Percentiles rank a stretch among this genome's conserved stretches.
Evolutionary conservation across 2,888 invertebrate species (phyloP).

Genomic region (Drosophila melanosoma): DNA sequence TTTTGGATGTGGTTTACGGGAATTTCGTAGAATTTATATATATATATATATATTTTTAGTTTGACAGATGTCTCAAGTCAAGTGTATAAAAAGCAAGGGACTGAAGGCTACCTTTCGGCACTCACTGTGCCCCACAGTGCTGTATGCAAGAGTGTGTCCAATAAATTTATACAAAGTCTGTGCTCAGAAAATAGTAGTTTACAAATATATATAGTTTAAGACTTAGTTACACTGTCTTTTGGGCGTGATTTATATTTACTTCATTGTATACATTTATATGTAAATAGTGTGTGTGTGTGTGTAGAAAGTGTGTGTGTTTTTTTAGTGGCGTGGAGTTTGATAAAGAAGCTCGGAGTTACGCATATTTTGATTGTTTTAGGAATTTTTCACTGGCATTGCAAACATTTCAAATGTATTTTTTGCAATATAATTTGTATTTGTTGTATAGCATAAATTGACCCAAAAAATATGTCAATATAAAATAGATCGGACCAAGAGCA

Average conservation of each 20-base stretch:
- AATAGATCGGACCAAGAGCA: slow-evolving; percentile 1
- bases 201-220: slow-evolving; percentile 68
- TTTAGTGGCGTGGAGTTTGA: slow-evolving; percentile 20
- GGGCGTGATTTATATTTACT: slow-evolving; percentile 65
- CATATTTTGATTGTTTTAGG: slow-evolving; percentile 75
- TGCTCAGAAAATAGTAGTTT: slow-evolving; percentile 81
- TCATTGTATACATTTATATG: slow-evolving; percentile 39
- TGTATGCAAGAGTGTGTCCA: slow-evolving; percentile 41
- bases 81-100: slow-evolving; percentile 73
- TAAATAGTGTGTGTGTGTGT: slow-evolving; percentile 43
- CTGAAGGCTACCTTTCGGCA: slow-evolving; percentile 71
- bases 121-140: slow-evolving; percentile 48
- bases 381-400: slow-evolving; percentile 37
- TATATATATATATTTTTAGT: neutral
- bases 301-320: slow-evolving; percentile 7
- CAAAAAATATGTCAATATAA: slow-evolving; percentile 39
- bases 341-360: slow-evolving; percentile 76
- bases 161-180: slow-evolving; percentile 77
- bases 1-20: neutral
- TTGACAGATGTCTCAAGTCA: slow-evolving; percentile 41
- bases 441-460: slow-evolving; percentile 62
- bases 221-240: slow-evolving; percentile 77
- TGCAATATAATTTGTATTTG: slow-evolving; percentile 10
- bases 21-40: neutral
- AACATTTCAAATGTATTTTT: slow-evolving; percentile 14